These are phyloP conservation scores for Drosophila fuyamai DNA, from an alignment of 1,140 invertebrate species.

Conservation along the genomic window DNA sequence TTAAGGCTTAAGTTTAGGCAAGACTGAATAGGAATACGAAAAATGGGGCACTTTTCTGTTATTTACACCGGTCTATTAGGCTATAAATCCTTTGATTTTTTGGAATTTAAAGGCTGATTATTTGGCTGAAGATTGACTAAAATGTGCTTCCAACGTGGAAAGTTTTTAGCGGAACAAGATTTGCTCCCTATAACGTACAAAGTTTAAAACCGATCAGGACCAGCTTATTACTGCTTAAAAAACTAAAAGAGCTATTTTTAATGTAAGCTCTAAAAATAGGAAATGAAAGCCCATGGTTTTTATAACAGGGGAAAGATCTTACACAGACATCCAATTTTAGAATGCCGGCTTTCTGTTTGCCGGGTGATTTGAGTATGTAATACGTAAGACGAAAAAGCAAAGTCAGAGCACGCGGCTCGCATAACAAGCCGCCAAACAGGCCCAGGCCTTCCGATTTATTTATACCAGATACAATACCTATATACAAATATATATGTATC, in stretches of 20 bases:
- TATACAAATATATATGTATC: slow-evolving; percentile 5
- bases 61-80: background rate
- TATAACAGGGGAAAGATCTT: background rate
- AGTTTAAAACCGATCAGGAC: too few relatives aligned
- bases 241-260: too few relatives aligned
- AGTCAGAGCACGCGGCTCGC: slow-evolving; percentile 49
- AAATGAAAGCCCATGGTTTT: too few relatives aligned
- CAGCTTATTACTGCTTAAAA: too few relatives aligned
- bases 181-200: too few relatives aligned
- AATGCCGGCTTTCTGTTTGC: slow-evolving; percentile 4
- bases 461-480: slow-evolving; percentile 49
- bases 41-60: slow-evolving; percentile 3
- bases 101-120: slow-evolving; percentile 8
- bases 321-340: background rate
- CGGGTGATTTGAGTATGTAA: slow-evolving; percentile 35
- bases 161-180: too few relatives aligned
- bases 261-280: too few relatives aligned
- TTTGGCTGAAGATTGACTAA: slow-evolving; percentile 1
- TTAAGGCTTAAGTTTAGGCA: slow-evolving; percentile 50
- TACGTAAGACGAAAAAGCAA: slow-evolving; percentile 61
- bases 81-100: slow-evolving; percentile 19
- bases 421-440: slow-evolving; percentile 61
- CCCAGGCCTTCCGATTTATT: slow-evolving; percentile 73
- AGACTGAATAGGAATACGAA: background rate
- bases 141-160: background rate